A percentile compares a stretch with the other conserved stretches of the same genome.
Conservation (phyloP, 2,113 vertebrate species). For the Megatriorchis doriae region DNA sequence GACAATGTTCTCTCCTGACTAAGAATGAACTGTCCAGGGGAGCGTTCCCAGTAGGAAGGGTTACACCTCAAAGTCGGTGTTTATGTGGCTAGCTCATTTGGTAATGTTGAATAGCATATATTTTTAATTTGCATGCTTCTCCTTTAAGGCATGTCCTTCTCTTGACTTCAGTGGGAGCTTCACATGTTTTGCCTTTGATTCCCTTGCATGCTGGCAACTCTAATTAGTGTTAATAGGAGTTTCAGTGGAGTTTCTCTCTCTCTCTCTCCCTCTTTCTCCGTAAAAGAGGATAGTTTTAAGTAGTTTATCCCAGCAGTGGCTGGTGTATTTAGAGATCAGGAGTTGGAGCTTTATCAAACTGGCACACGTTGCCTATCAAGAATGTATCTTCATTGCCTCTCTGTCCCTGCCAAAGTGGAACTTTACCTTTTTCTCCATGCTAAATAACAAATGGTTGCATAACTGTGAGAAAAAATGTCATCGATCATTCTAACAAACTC, state of each 20-base stretch:
- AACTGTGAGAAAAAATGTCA: not conserved
- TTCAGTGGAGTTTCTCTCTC: not conserved
- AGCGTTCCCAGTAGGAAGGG: not conserved
- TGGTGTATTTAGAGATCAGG: not conserved
- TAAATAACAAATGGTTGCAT: not conserved
- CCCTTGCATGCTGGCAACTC: not conserved
- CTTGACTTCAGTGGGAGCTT: not conserved
- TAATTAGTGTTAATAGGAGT: conserved; percentile 27
- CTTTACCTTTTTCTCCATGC: not conserved
- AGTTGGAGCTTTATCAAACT: not conserved
- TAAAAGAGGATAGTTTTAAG: not conserved
- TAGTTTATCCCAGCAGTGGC: not conserved
- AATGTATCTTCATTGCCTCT: not conserved
- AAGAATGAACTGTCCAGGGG: not conserved
- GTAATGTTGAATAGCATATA: not conserved
- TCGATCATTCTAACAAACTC: not conserved
- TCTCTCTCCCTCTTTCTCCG: not conserved
- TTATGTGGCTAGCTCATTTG: not conserved
- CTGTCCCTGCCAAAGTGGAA: not conserved
- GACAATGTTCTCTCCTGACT: not conserved
- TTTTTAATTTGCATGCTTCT: conserved; percentile 32
- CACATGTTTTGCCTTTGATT: conserved; percentile 40
- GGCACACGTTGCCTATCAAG: not conserved
- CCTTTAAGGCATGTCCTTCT: conserved; percentile 10
- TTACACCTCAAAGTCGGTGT: not conserved